Base-by-base conservation (phyloP, 2,113 vertebrate genomes). In the Clarias batrachus region DNA sequence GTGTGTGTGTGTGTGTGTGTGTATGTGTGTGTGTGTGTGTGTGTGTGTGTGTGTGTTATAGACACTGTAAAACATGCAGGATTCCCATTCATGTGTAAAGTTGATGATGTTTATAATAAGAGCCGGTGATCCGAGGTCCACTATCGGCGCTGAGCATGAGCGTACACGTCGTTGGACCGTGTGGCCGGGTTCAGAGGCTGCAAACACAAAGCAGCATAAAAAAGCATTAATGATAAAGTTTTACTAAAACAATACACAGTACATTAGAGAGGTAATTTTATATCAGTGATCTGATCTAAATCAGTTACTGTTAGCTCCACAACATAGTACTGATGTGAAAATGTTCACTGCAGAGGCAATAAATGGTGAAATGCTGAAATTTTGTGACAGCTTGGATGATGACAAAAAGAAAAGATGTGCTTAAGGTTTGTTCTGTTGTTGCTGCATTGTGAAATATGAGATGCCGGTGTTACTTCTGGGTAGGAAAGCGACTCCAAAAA, bases 141-240 rank as follows among this genome's bases (percentile, higher is more conserved):
- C 27, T 91, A 88, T 6, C 19, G 93, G 85, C 52, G 89, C 84
- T 84, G 85, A 30, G 93, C 65, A 0, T 48, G 0, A 0, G 91
- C 90, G 76, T 94, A 94, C 0, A 87, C 54, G 0, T 86, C 93
- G 2, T 63, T 12, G 13, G 81, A 8, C 8, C 86, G 90, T 4
- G 90, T 93, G 21, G 73, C 54, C 0, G 0, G 10, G 37, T 87
- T 93, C 78, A 94, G 91, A 0, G 0, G 0, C 94, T 95, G 59
- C 3, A 73, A 48, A 76, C 10, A 25, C 3, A 12, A 25, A 63
- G 41, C 27, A 81, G 88, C 12, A 21, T 19, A 17, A 17, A 33
- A 68, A 37, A 37, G 2, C 6, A 33, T 71, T 10, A 71, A 3
- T 8, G 16, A 70, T 9, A 19, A 8, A 19, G 8, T 30, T 68